Evolutionary conservation across 2,888 invertebrate genomes (phyloP), one percentile per base, ranked within the genome.

Genomic region (Hydrotaea diabolus): DNA sequence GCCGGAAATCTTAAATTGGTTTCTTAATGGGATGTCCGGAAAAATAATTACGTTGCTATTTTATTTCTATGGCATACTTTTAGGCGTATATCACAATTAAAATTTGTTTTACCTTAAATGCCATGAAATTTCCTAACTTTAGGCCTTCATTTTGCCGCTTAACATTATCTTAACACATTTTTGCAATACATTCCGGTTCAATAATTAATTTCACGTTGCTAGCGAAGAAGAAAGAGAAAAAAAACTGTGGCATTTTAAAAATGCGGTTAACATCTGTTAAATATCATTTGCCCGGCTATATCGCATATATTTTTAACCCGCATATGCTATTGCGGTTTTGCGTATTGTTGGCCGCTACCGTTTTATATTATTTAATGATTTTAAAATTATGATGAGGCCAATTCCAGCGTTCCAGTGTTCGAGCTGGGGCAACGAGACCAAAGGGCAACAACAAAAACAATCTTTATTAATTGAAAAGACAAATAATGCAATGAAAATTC

Each of bases 301-400:
- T 62, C 76, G 79, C 39, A 72, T n/a, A 66, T 39, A 79, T 66
- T 73, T 49, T 39, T 21, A 43, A 21, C 36, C 72, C 66, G 53
- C 82, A 77, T 82, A 85, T 78, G 79, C 36, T 82, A 17, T 80
- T 85, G 82, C 64, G 85, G 85, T 85, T 62, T 59, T 72, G 43
- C 72, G 43, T 75, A 78, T 75, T 72, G 77, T 75, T 72, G 77
- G 36, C n/a, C n/a, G n/a, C 78, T 36, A 71, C 19, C 76, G 79
- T 82, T 79, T 75, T 72, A 39, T 79, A 79, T 82, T 69, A 74
- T 85, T 79, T 79, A 85, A 85, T 85, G 82, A 85, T 79, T 84
- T 85, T 79, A 77, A 85, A 85, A 85, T 82, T 79, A 85, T 85
- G 69, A 79, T 23, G 71, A 72, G 43, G 39, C 23, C 64, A 76